Evolutionary conservation across 2,888 invertebrate species (phyloP).

Genomic region (Parnassius mnemosyne): DNA sequence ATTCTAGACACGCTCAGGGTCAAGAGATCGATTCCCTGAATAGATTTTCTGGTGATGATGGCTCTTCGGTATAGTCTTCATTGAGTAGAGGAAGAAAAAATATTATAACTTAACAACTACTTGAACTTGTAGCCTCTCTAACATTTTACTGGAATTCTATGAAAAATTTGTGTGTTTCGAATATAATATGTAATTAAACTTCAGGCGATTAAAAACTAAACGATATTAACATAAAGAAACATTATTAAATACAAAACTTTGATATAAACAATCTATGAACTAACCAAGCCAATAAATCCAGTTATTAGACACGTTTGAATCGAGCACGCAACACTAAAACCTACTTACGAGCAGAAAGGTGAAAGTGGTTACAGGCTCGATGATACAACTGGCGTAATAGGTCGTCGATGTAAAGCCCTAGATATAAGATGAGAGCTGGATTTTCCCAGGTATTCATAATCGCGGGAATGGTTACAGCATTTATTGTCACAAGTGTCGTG

Average conservation of each 20-base stretch:
- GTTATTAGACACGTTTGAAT: conserved; percentile 22
- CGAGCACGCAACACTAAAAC: conserved; percentile 41
- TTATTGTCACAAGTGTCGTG: conserved; percentile 5
- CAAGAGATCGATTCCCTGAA: conserved; percentile 1
- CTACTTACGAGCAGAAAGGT: conserved; percentile 45
- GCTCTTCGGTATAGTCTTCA: no score
- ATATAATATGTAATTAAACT: no score
- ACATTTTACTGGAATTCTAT: no score
- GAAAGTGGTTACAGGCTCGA: conserved; percentile 57
- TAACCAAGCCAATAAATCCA: conserved; percentile 15
- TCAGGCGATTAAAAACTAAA: no score
- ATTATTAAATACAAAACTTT: conserved; percentile 3
- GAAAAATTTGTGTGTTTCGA: no score
- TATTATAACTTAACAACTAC: no score
- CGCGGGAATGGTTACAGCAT: conserved; percentile 15
- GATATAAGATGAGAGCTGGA: conserved; percentile 34
- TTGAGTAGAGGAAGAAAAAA: no score
- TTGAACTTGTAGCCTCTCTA: no score
- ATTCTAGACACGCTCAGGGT: not conserved
- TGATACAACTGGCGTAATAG: conserved; percentile 67
- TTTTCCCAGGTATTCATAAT: conserved; percentile 25
- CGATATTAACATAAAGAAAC: not conserved
- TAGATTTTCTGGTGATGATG: not conserved
- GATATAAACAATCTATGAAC: not conserved
- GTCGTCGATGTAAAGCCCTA: conserved; percentile 50